Conservation (phyloP, 2,113 vertebrate species). For the Oreochromis tanganicae region DNA sequence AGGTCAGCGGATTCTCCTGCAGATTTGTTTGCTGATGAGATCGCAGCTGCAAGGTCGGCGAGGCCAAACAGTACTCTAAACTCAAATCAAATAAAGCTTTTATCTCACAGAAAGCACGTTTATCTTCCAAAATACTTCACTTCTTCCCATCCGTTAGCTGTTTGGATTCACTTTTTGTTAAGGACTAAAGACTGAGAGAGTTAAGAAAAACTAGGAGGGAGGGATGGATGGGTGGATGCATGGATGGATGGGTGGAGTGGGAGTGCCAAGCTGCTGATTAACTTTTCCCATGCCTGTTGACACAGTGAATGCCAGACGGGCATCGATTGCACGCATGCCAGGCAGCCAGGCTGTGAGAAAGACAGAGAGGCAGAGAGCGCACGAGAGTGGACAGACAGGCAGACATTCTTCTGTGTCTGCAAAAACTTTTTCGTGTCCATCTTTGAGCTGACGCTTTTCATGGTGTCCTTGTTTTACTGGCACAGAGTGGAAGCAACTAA, state of each 20-base stretch:
- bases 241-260: not conserved
- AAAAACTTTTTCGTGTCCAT: not conserved
- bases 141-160: not conserved
- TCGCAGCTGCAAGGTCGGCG: not conserved
- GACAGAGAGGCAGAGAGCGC: not conserved
- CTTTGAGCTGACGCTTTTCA: not conserved
- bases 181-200: not conserved
- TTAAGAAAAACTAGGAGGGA: not conserved
- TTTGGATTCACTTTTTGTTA: not conserved
- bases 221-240: not conserved
- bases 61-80: not conserved
- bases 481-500: accelerated
- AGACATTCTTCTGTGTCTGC: constrained; percentile 23
- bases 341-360: constrained; percentile 39
- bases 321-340: constrained; percentile 56
- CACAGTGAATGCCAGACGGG: constrained; percentile 38
- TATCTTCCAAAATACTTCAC: not conserved
- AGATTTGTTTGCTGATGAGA: not conserved
- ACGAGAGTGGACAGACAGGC: not conserved
- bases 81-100: not conserved
- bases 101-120: not conserved
- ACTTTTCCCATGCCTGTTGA: constrained; percentile 63
- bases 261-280: constrained; percentile 35
- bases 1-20: not conserved
- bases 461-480: not conserved